Conservation (phyloP, 2,888 invertebrate genomes). For the Drosophila affinis region DNA sequence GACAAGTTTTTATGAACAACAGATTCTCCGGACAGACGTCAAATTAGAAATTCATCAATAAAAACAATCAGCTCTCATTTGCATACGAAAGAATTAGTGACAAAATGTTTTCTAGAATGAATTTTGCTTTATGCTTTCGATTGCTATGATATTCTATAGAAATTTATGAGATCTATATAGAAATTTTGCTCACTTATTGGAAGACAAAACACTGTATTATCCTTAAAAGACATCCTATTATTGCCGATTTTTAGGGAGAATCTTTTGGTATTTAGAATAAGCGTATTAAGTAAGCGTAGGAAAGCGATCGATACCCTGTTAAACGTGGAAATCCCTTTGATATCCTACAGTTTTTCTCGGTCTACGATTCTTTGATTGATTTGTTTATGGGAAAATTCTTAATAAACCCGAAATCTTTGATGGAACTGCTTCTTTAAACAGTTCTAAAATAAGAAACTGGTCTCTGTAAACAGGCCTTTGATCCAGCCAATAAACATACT, state of each 20-base stretch:
- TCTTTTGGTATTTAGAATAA: too few relatives aligned
- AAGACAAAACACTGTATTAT: too few relatives aligned
- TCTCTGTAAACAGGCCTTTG: background rate
- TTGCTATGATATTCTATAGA: background rate
- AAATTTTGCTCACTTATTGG: too few relatives aligned
- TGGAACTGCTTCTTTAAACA: background rate
- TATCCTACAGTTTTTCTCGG: too few relatives aligned
- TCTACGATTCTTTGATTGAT: background rate
- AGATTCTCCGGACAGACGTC: slow-evolving; percentile 20
- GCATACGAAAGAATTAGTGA: slow-evolving; percentile 7
- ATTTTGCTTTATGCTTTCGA: slow-evolving; percentile 8
- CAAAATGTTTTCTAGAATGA: slow-evolving; percentile 6
- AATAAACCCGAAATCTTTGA: background rate
- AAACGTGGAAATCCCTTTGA: background rate
- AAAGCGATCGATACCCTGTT: too few relatives aligned
- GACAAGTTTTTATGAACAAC: slow-evolving; percentile 10
- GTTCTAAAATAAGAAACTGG: background rate
- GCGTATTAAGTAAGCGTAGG: too few relatives aligned
- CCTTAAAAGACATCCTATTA: too few relatives aligned
- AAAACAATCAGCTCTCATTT: slow-evolving; percentile 40
- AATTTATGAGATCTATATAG: background rate
- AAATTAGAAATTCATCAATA: slow-evolving; percentile 53
- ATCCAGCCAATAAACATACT: background rate
- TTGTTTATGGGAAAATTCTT: too few relatives aligned
- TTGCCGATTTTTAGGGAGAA: too few relatives aligned